Percentiles rank a stretch among this genome's conserved stretches.
Conservation (phyloP, 2,888 invertebrate species). For the Villa cingulata region DNA sequence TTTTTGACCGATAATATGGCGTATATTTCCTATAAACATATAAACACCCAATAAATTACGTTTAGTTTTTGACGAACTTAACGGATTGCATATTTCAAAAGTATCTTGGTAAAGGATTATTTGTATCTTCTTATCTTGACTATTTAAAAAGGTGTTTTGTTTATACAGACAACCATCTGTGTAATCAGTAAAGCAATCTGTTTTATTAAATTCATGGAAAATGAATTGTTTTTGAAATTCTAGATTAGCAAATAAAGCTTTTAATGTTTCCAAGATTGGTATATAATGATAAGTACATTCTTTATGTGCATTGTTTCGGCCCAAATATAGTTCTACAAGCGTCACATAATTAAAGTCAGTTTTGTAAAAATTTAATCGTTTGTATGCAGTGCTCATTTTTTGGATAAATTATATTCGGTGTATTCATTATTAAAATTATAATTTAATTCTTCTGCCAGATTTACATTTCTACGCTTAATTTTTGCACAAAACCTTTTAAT, state of each 20-base stretch:
- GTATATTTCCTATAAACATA: background rate
- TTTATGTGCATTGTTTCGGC: background rate
- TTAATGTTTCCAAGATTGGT: conserved; percentile 1
- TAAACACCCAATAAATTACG: background rate
- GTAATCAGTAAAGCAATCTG: background rate
- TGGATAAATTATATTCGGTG: too few relatives aligned
- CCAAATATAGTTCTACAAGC: too few relatives aligned
- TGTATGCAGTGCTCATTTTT: too few relatives aligned
- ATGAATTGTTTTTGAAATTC: background rate
- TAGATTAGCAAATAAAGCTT: background rate
- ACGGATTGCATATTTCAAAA: conserved; percentile 2
- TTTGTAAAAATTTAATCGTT: too few relatives aligned
- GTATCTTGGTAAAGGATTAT: background rate
- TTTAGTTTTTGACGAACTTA: background rate
- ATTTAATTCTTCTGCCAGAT: too few relatives aligned
- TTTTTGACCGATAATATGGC: background rate
- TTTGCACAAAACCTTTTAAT: too few relatives aligned
- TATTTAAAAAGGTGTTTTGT: background rate
- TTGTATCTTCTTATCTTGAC: background rate
- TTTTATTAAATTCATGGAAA: background rate
- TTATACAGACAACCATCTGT: background rate
- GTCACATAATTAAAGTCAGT: too few relatives aligned
- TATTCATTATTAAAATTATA: too few relatives aligned
- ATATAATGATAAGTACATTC: background rate
- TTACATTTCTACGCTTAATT: too few relatives aligned